Evolutionary conservation across 2,113 vertebrate species (phyloP).

Genomic region (Entosphenus tridentatus): DNA sequence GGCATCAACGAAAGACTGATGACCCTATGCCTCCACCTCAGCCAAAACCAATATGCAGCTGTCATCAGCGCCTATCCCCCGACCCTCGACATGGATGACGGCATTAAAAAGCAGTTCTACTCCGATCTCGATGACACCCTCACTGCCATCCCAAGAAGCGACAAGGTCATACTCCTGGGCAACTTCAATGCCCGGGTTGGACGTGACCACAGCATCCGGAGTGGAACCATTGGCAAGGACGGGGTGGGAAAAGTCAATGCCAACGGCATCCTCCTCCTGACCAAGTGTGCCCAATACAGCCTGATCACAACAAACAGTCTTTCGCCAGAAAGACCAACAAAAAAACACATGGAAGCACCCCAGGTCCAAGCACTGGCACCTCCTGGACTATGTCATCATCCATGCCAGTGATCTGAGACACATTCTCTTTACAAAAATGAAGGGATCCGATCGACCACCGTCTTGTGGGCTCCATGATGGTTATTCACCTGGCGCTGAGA

Average conservation of each 20-base stretch:
- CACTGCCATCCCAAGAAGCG: not conserved
- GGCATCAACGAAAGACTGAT: not conserved
- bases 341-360: slow-evolving; percentile 7
- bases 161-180: slow-evolving; percentile 6
- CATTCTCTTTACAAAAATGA: not conserved
- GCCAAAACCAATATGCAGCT: not conserved
- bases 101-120: not conserved
- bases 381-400: not conserved
- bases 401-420: not conserved
- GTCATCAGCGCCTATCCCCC: not conserved
- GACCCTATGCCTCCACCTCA: not conserved
- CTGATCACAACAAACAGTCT: slow-evolving; percentile 10
- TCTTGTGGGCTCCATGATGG: not conserved
- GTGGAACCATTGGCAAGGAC: slow-evolving; percentile 8
- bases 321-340: slow-evolving; percentile 9
- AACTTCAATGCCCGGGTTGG: slow-evolving; percentile 9
- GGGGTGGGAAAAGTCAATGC: slow-evolving; percentile 10
- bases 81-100: not conserved
- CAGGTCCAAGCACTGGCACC: slow-evolving; percentile 5
- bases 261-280: slow-evolving; percentile 9
- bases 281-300: slow-evolving; percentile 8
- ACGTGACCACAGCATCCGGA: slow-evolving; percentile 1
- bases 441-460: not conserved
- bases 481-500: not conserved
- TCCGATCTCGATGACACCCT: not conserved